phyloP scores from a whole-genome alignment of 2,888 invertebrate species.

The Candidula unifasciata region DNA sequence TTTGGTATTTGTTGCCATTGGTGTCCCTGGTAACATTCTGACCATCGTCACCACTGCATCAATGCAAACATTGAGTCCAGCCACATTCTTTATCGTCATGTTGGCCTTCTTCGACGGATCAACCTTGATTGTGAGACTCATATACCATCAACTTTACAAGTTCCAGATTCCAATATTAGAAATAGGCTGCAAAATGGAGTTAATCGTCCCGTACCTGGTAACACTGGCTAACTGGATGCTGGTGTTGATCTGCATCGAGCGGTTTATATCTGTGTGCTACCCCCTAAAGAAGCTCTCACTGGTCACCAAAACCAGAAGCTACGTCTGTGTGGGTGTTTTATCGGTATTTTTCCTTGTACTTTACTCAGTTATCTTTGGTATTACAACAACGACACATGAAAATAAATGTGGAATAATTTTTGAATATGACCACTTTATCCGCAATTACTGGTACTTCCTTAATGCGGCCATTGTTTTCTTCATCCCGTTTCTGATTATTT shows the following conservation, averaged over 20 bases:
- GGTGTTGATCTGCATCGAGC: conserved; percentile 54
- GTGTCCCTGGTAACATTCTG: conserved; percentile 56
- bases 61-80: conserved; percentile 55
- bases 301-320: conserved; percentile 37
- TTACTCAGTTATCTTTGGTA: neutral
- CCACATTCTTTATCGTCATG: conserved; percentile 55
- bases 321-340: neutral
- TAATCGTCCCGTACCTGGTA: conserved; percentile 39
- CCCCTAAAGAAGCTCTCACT: conserved; percentile 33
- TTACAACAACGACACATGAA: neutral
- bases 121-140: conserved; percentile 51
- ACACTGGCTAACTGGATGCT: conserved; percentile 56
- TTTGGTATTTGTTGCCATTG: conserved; percentile 54
- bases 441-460: conserved; percentile 49
- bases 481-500: conserved; percentile 52
- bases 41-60: conserved; percentile 53
- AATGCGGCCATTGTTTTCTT: conserved; percentile 50
- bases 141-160: conserved; percentile 44
- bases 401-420: neutral
- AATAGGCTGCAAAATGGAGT: conserved; percentile 47
- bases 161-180: conserved; percentile 38
- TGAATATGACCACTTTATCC: neutral
- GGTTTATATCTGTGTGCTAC: conserved; percentile 56
- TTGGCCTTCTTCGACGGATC: conserved; percentile 56
- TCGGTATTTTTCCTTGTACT: neutral